Conservation (phyloP, 1,140 invertebrate genomes). For the Anastatus disparis region DNA sequence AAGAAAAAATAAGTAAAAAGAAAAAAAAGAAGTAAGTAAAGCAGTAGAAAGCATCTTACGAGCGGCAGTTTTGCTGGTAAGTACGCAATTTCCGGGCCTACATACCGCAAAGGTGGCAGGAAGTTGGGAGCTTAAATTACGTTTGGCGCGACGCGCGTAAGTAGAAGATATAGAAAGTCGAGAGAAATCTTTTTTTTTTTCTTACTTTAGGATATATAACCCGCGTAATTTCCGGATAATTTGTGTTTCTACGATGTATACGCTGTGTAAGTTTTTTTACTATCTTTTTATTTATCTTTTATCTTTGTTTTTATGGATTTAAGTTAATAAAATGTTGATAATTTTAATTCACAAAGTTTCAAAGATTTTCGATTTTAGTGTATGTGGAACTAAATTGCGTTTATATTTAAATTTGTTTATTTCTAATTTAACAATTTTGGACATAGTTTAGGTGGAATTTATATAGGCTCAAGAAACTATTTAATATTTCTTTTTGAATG, state of each 20-base stretch:
- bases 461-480: too few relatives aligned
- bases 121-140: constrained; percentile 38
- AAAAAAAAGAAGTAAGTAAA: background rate
- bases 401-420: too few relatives aligned
- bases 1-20: background rate
- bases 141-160: constrained; percentile 5
- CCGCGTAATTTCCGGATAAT: constrained; percentile 39
- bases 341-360: too few relatives aligned
- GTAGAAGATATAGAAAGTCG: constrained; percentile 4
- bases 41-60: constrained; percentile 2
- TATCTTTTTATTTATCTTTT: too few relatives aligned
- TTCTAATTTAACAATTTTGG: too few relatives aligned
- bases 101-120: constrained; percentile 21
- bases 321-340: too few relatives aligned
- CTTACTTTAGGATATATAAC: background rate
- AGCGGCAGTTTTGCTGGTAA: constrained; percentile 33
- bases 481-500: too few relatives aligned
- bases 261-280: background rate
- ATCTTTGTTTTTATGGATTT: too few relatives aligned
- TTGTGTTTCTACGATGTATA: constrained; percentile 26
- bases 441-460: too few relatives aligned
- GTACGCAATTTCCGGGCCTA: constrained; percentile 39
- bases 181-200: too few relatives aligned
- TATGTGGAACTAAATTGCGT: too few relatives aligned
- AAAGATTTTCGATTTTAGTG: too few relatives aligned